Conservation (phyloP, 2,113 vertebrate genomes). For the Empidonax alnorum region DNA sequence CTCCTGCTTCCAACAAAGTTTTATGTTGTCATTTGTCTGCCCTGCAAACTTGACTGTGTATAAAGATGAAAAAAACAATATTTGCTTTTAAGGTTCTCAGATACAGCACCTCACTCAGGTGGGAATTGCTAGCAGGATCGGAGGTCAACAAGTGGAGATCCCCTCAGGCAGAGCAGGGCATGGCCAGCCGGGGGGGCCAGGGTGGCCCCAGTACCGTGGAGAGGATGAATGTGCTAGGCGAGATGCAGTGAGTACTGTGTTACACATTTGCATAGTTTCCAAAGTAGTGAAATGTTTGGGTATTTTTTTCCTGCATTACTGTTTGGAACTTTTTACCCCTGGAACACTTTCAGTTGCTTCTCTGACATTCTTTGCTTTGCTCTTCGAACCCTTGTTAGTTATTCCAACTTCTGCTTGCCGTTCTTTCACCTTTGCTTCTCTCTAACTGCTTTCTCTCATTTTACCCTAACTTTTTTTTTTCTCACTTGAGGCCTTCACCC, state of each 20-base stretch:
- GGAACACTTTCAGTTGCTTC: conserved; percentile 64
- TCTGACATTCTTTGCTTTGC: conserved; percentile 63
- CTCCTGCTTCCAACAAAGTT: conserved; percentile 27
- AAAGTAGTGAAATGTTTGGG: conserved; percentile 41
- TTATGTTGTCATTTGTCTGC: conserved; percentile 63
- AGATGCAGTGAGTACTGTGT: conserved; percentile 86
- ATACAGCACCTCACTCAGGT: conserved; percentile 94
- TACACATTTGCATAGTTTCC: conserved; percentile 58
- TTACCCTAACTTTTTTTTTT: conserved; percentile 31
- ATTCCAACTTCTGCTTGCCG: conserved; percentile 52
- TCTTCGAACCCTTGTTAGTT: conserved; percentile 29
- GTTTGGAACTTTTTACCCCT: conserved; percentile 7
- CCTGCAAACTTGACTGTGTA: conserved; percentile 63
- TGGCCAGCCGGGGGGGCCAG: conserved; percentile 82
- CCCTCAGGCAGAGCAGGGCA: conserved; percentile 78
- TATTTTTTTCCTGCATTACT: conserved; percentile 57
- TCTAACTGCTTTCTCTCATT: conserved; percentile 38
- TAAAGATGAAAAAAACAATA: conserved; percentile 70
- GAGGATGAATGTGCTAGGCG: conserved; percentile 83
- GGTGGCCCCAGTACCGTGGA: conserved; percentile 86
- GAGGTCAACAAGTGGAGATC: conserved; percentile 83
- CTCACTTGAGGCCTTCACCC: conserved; percentile 35
- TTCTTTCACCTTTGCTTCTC: conserved; percentile 32
- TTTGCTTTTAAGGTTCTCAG: conserved; percentile 86
- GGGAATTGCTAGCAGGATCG: conserved; percentile 87